A percentile compares a stretch with the other conserved stretches of the same genome.
Conservation (phyloP, 2,113 vertebrate species). For the Coptodon rendalli region DNA sequence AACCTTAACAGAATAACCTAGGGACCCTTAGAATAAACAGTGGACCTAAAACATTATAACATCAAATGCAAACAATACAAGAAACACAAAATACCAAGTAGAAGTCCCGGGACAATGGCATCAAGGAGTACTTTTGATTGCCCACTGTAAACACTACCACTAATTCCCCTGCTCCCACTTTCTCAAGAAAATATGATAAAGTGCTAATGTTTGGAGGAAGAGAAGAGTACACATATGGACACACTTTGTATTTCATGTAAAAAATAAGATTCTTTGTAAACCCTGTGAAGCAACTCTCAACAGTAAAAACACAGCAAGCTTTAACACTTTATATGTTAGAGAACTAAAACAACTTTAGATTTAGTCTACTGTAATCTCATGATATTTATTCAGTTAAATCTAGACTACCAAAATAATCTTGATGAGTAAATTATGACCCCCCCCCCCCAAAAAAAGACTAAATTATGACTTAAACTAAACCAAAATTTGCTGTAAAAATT, state of each 20-base stretch:
- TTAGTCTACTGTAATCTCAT: not conserved
- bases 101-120: not conserved
- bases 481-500: not conserved
- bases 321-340: not conserved
- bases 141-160: not conserved
- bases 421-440: not conserved
- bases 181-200: not conserved
- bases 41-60: not conserved
- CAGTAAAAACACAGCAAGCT: not conserved
- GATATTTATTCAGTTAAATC: not conserved
- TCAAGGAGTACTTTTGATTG: accelerated
- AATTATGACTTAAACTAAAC: accelerated
- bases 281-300: not conserved
- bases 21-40: not conserved
- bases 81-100: not conserved
- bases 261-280: not conserved
- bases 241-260: not conserved
- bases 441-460: not conserved
- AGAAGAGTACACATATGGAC: not conserved
- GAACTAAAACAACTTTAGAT: not conserved
- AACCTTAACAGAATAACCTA: not conserved
- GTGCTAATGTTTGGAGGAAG: not conserved
- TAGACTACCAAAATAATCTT: not conserved
- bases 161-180: not conserved
- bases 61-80: not conserved